Evolutionary conservation across 2,888 invertebrate species (phyloP), one percentile per base, ranked within the genome.

Genomic region (Eulithis prunata): DNA sequence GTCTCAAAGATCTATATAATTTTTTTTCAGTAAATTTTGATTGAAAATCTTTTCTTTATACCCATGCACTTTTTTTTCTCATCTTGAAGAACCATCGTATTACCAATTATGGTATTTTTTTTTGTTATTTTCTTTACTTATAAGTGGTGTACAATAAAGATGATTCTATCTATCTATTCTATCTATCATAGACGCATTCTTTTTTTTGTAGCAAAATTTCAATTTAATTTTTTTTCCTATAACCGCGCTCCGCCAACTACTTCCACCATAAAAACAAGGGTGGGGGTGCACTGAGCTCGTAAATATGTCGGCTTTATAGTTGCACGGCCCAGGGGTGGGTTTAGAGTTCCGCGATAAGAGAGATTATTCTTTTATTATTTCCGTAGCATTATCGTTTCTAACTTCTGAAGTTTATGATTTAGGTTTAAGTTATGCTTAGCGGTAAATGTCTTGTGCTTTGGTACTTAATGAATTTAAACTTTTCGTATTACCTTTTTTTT

Each of bases 301-400:
- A 91, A 91, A 91, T 86, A 90, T 89, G 91, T 90, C 90, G 86
- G 83, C 82, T 88, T 89, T 89, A 90, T 89, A 88, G 88, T 84
- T 80, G 78, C 78, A 79, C 84, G 71, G 85, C 87, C 76, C 74
- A 76, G 80, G 82, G 85, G 85, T 79, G 79, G 82, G 69, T 79
- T 79, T 73, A 71, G 71, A 70, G 64, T 63, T 66, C 70, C 70
- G 66, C 21, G 56, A 56, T 59, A 43, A 57, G 54, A 21, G 14
- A 6, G 51, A 47, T 57, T 55, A 47, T 51, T 49, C 13, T 62
- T 47, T 63, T 47, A 36, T 66, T 65, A 57, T 57, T 58, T 64
- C 46, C 56, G 49, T 43, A 43, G 11, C 46, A 54, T 36, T 53
- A 58, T 55, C 53, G 53, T 36, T 5, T 8, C 41, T 8, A 45